These are phyloP conservation scores for Karalla daura DNA, from an alignment of 2,797 vertebrate genomes.

Conservation along the genomic window DNA sequence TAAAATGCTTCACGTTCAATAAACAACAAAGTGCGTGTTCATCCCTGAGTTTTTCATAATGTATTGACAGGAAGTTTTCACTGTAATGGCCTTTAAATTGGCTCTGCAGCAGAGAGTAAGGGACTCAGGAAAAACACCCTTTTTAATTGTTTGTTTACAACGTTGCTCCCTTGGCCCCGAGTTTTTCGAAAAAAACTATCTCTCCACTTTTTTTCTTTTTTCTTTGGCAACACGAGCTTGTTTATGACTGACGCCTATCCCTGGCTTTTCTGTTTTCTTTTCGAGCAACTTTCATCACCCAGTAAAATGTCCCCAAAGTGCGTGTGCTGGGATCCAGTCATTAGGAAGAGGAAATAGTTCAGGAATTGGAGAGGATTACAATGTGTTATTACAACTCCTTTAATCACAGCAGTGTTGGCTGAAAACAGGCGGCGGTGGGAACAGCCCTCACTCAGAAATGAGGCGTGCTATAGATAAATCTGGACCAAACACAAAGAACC, in stretches of 20 bases:
- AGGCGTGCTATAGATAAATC: constrained; percentile 39
- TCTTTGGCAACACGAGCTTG: constrained; percentile 37
- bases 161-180: constrained; percentile 27
- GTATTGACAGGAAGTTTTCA: background rate
- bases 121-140: constrained; percentile 35
- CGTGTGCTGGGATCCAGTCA: background rate
- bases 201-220: constrained; percentile 23
- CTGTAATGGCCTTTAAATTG: background rate
- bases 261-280: constrained; percentile 24
- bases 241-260: constrained; percentile 13
- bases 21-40: background rate
- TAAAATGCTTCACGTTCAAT: background rate
- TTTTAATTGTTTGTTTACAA: constrained; percentile 58
- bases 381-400: constrained; percentile 22
- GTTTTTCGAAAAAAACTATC: constrained; percentile 28
- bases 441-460: constrained; percentile 46
- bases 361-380: background rate
- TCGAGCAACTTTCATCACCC: background rate
- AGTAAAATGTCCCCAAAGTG: background rate
- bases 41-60: background rate
- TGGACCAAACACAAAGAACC: constrained; percentile 24
- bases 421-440: constrained; percentile 29
- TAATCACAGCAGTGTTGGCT: constrained; percentile 19
- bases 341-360: background rate
- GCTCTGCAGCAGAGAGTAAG: constrained; percentile 13